Evolutionary conservation across 2,888 invertebrate genomes (phyloP).

Genomic region (Fabriciana adippe): DNA sequence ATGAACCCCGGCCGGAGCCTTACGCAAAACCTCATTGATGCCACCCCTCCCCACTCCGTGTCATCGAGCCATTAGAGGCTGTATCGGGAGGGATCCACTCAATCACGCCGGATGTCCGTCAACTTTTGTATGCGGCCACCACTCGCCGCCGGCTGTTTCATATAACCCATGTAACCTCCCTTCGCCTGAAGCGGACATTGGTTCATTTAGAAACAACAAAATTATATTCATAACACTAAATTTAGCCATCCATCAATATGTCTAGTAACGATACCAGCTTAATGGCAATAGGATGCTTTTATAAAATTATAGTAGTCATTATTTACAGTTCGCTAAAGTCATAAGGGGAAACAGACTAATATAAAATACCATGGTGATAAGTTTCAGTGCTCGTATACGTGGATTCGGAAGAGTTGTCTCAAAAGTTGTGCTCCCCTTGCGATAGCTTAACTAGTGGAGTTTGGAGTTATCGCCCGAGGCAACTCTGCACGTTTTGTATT

Average conservation of each 20-base stretch:
- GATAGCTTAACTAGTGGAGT: conserved; percentile 30
- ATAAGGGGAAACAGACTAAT: not conserved
- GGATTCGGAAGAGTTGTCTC: conserved; percentile 21
- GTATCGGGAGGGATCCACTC: conserved; percentile 66
- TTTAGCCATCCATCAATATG: not conserved
- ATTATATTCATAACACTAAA: conserved; percentile 12
- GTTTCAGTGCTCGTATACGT: conserved; percentile 12
- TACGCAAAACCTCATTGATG: conserved; percentile 55
- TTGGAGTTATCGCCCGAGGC: conserved; percentile 39
- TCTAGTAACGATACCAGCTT: not conserved
- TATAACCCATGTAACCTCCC: conserved; percentile 53
- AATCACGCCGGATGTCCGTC: conserved; percentile 74
- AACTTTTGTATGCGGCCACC: conserved; percentile 62
- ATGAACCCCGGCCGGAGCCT: conserved; percentile 49
- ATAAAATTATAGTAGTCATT: not conserved
- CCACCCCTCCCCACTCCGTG: conserved; percentile 43
- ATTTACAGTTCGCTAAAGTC: not conserved
- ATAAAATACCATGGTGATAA: not conserved
- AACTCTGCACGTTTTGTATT: conserved; percentile 55
- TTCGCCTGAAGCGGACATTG: conserved; percentile 42
- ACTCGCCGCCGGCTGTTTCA: conserved; percentile 55
- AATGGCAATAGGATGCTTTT: not conserved
- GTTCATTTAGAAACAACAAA: conserved; percentile 53
- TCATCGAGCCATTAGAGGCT: conserved; percentile 67
- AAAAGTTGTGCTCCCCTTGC: conserved; percentile 24